phyloP scores from a whole-genome alignment of 2,113 vertebrate genomes.

The Cromileptes altivelis region DNA sequence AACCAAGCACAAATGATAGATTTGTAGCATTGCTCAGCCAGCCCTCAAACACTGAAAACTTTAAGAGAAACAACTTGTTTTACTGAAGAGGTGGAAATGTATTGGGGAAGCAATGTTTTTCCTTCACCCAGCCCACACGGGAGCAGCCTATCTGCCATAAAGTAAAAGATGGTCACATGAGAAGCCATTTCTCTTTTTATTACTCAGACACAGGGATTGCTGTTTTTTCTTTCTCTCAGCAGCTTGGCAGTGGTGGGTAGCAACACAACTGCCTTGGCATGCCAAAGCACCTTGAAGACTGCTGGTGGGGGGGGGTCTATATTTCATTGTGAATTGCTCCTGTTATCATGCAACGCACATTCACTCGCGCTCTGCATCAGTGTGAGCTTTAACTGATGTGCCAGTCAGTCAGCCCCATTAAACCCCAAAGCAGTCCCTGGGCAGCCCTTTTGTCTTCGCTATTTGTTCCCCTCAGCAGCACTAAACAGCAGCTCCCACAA shows the following conservation, averaged over 20 bases:
- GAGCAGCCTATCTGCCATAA: conserved; percentile 30
- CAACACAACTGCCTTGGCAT: conserved; percentile 43
- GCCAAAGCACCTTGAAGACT: conserved; percentile 58
- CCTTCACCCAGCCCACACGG: conserved; percentile 4
- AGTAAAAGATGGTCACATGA: conserved; percentile 24
- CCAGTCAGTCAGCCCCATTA: conserved; percentile 72
- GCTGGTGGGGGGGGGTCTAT: conserved; percentile 34
- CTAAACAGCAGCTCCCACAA: conserved; percentile 70
- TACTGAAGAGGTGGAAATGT: conserved; percentile 16
- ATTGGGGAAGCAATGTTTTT: background rate
- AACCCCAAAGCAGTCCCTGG: conserved; percentile 72
- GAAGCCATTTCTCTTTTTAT: conserved; percentile 49
- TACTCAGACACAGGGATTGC: conserved; percentile 8
- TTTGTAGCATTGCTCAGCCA: background rate
- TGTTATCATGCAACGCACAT: conserved; percentile 62
- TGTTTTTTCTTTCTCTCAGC: conserved; percentile 25
- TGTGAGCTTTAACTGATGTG: conserved; percentile 69
- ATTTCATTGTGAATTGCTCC: conserved; percentile 69
- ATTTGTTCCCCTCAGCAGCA: conserved; percentile 65
- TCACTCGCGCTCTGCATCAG: conserved; percentile 36
- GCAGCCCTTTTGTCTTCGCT: conserved; percentile 65
- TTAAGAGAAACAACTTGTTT: conserved; percentile 11
- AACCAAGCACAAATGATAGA: background rate
- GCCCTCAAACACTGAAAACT: background rate
- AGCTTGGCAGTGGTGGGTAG: conserved; percentile 41